Percentiles rank a stretch among this genome's conserved stretches.
Evolutionary conservation across 1,140 invertebrate species (phyloP).

Genomic region (Penaeus vannamei): DNA sequence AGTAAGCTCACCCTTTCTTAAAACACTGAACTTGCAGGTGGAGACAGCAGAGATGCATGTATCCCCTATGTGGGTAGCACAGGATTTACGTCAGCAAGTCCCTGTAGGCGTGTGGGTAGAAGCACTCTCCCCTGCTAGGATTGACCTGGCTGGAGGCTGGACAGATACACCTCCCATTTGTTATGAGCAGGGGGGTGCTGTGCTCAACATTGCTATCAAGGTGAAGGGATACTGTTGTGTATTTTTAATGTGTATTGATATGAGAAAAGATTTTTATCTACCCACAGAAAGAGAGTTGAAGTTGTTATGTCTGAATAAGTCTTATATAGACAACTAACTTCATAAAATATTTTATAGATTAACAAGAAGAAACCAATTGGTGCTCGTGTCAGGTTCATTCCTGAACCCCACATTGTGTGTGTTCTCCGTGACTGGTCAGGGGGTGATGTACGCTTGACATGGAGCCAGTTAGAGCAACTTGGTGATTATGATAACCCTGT

Average conservation of each 20-base stretch:
- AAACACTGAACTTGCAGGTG: constrained; percentile 4
- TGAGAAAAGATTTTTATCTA: too few relatives aligned
- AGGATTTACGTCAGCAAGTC: constrained; percentile 2
- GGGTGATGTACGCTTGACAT: constrained; percentile 69
- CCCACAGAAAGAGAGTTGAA: too few relatives aligned
- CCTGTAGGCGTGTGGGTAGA: constrained; percentile 71
- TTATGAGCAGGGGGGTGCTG: constrained; percentile 76
- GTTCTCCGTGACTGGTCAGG: constrained; percentile 51
- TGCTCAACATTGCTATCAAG: constrained; percentile 72
- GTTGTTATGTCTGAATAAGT: too few relatives aligned
- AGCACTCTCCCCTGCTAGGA: constrained; percentile 74
- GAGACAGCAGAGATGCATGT: constrained; percentile 50
- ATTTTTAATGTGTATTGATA: too few relatives aligned
- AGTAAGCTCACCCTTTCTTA: too few relatives aligned
- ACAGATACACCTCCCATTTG: constrained; percentile 76
- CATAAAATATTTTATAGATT: constrained; percentile 24
- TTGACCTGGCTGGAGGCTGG: constrained; percentile 76
- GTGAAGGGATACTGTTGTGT: constrained; percentile 32
- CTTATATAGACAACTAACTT: background rate
- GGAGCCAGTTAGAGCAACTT: constrained; percentile 71
- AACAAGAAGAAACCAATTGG: constrained; percentile 74
- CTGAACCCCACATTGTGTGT: constrained; percentile 45
- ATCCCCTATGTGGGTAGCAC: background rate
- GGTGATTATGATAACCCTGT: constrained; percentile 74
- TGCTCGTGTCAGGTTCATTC: constrained; percentile 70